Conservation (phyloP, 1,140 invertebrate species). For the Cardiocondyla obscurior region DNA sequence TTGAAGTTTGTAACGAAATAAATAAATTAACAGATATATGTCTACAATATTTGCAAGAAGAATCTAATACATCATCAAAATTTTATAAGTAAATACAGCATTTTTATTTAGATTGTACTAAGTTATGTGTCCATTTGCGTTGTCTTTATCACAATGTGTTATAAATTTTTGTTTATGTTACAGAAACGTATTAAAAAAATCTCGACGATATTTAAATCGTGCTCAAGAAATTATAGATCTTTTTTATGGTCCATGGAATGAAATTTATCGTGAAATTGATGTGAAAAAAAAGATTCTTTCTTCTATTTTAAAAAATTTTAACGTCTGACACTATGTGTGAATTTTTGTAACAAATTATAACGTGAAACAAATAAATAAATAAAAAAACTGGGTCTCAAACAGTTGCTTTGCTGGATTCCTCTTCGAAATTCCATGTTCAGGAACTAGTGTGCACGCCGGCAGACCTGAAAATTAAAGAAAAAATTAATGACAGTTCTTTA, state of each 20-base stretch:
- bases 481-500: no score
- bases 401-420: no score
- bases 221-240: slow-evolving; percentile 75
- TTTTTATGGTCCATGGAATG: slow-evolving; percentile 77
- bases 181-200: slow-evolving; percentile 73
- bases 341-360: neutral
- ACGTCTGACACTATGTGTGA: slow-evolving; percentile 45
- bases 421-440: no score
- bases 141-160: neutral
- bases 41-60: slow-evolving; percentile 69
- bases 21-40: slow-evolving; percentile 82
- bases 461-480: no score
- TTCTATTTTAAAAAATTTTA: slow-evolving; percentile 46
- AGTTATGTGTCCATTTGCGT: neutral
- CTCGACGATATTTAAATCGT: slow-evolving; percentile 67
- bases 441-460: no score
- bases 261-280: slow-evolving; percentile 70
- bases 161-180: slow-evolving; percentile 60
- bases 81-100: slow-evolving; percentile 74
- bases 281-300: slow-evolving; percentile 37
- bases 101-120: slow-evolving; percentile 44
- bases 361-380: slow-evolving; percentile 9
- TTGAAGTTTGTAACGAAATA: slow-evolving; percentile 85
- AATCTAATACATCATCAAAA: slow-evolving; percentile 63
- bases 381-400: no score